Conservation (phyloP, 2,888 invertebrate species). For the Nomada flava region DNA sequence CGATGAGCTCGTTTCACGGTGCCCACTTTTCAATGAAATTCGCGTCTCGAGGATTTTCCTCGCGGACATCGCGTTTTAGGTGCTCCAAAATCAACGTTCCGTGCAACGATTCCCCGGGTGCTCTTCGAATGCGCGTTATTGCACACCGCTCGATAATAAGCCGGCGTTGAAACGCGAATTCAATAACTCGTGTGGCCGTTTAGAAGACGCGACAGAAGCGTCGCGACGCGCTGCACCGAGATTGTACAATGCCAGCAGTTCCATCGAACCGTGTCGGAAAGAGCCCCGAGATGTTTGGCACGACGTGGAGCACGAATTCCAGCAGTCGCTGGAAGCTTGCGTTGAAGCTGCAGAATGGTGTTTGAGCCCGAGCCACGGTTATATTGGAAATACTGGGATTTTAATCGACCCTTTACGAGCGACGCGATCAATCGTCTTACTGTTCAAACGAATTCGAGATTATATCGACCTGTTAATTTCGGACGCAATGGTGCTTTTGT, state of each 20-base stretch:
- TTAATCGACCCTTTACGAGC: slow-evolving; percentile 8
- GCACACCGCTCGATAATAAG: background rate
- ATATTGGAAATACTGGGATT: slow-evolving; percentile 19
- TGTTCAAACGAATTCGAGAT: background rate
- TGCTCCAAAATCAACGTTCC: too few species aligned
- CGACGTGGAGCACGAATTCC: background rate
- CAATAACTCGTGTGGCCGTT: slow-evolving; percentile 7
- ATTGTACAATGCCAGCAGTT: background rate
- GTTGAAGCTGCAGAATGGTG: background rate
- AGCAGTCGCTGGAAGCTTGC: background rate
- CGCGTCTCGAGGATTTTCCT: background rate
- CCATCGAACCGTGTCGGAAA: background rate
- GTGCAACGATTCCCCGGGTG: too few species aligned
- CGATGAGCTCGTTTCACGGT: background rate
- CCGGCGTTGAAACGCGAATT: slow-evolving; percentile 10
- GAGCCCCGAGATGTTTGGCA: background rate
- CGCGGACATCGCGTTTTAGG: too few species aligned
- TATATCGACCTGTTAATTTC: background rate
- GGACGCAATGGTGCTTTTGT: too few species aligned
- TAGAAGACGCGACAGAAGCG: background rate
- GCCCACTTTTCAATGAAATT: background rate
- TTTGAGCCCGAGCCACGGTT: background rate
- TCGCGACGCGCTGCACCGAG: background rate
- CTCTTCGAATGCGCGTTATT: background rate
- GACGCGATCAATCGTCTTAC: slow-evolving; percentile 14